These are phyloP conservation scores for Thryonomys swinderianus DNA, from an alignment of 2,113 vertebrate genomes.

Conservation along the genomic window DNA sequence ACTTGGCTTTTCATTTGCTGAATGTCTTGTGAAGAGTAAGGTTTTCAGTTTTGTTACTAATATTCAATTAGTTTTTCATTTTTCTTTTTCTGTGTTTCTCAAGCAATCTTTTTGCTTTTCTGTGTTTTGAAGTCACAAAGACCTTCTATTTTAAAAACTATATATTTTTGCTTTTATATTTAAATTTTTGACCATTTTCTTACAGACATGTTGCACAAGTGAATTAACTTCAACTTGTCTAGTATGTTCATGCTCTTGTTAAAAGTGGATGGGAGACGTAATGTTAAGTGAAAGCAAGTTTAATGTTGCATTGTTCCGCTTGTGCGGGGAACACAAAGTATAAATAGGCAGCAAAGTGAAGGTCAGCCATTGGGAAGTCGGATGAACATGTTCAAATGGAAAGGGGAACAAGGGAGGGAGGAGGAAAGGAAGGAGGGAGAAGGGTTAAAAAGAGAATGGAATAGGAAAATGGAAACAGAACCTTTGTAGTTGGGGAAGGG, in stretches of 20 bases:
- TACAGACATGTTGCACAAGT: background rate
- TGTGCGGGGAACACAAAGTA: background rate
- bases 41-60: slow-evolving; percentile 29
- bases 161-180: background rate
- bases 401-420: background rate
- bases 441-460: background rate
- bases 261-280: background rate
- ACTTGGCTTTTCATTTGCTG: background rate
- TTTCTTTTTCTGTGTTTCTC: background rate
- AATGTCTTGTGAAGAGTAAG: background rate
- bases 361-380: background rate
- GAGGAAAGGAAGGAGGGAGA: background rate
- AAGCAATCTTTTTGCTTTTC: background rate
- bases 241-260: background rate
- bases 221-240: background rate
- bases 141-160: background rate
- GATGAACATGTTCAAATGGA: background rate
- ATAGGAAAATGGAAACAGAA: background rate
- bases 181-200: background rate
- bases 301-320: background rate
- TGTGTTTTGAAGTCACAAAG: background rate
- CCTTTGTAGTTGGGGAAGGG: background rate
- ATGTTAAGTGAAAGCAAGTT: background rate
- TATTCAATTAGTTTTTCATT: background rate
- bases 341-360: background rate